These are phyloP conservation scores for Hyles euphorbiae DNA, from an alignment of 1,140 invertebrate genomes.

Conservation along the genomic window DNA sequence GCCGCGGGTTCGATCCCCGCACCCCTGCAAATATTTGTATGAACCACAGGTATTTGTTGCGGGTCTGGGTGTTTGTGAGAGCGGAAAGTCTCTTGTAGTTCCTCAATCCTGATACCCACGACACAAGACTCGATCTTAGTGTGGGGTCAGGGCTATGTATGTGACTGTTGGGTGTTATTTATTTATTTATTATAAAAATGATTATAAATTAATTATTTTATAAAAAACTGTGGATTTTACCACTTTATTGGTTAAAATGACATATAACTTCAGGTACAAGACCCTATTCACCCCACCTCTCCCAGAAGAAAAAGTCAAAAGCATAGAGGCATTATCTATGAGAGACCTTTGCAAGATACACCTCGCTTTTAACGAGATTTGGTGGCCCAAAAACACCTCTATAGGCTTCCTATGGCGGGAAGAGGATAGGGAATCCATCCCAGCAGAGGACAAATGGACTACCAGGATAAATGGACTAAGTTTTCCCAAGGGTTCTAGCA, in stretches of 20 bases:
- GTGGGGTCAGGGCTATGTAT: too few species aligned
- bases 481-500: not conserved
- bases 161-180: too few species aligned
- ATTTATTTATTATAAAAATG: too few species aligned
- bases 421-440: not conserved
- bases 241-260: not conserved
- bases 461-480: not conserved
- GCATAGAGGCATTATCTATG: slow-evolving; percentile 12
- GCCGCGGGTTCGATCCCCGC: too few species aligned
- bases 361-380: not conserved
- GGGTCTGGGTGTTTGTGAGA: too few species aligned
- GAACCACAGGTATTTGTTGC: too few species aligned
- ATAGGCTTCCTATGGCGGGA: slow-evolving; percentile 3
- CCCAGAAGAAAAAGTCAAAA: slow-evolving; percentile 5
- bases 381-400: not conserved
- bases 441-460: not conserved
- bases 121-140: too few species aligned
- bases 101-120: too few species aligned
- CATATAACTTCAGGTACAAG: slow-evolving; percentile 13
- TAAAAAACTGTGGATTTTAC: too few species aligned
- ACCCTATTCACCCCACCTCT: slow-evolving; percentile 17
- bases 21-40: too few species aligned
- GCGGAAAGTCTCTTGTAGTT: too few species aligned
- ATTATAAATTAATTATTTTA: too few species aligned
- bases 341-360: not conserved